Evolutionary conservation across 2,888 invertebrate species (phyloP), one percentile per base, ranked within the genome.

Genomic region (Campoplex nolae): DNA sequence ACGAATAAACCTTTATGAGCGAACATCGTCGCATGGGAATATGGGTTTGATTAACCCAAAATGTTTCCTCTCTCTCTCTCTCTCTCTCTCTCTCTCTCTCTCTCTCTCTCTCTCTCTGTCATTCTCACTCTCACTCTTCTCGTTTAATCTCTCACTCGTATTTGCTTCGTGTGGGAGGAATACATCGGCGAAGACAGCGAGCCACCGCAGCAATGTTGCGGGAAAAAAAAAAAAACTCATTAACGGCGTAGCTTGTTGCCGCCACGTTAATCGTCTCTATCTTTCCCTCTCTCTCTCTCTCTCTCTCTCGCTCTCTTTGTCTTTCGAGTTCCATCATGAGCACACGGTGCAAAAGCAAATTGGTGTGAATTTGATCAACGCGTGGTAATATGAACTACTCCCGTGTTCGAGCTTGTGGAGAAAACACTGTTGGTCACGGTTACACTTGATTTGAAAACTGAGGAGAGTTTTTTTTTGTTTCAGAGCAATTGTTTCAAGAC

Each of bases 241-340:
- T 85, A 85, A 81, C 85, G 81, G 32, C 71, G 84, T 68, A 56
- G 74, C 73, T 79, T 67, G 73, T 68, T 78, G 45, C 78, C 67
- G 74, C 74, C 56, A 74, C 67, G 51, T 38, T 48, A 80, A 73
- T 51, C 71, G 71, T 77, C 58, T 71, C 58, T 71, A 51, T 73
- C 51, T 71, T 54, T 67, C 77, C 51, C 54, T 56, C 65, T 42
- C 83, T 70, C 32, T 28, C 56, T 42, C 83, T 70, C 32, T 28
- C 56, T 28, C 62, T 35, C 13, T 56, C 23, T 23, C 23, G 23
- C n/a, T 32, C 23, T 70, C 68, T 3, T 16, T 58, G 45, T 70
- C 78, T 42, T 16, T 35, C 51, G 18, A 48, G 48, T 28, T 83
- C 83, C 23, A 56, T 71, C 70, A 68, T n/a, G 48, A 48, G 58